These are phyloP conservation scores for Chinchilla lanigera DNA, from an alignment of 2,113 vertebrate genomes.

Conservation along the genomic window DNA sequence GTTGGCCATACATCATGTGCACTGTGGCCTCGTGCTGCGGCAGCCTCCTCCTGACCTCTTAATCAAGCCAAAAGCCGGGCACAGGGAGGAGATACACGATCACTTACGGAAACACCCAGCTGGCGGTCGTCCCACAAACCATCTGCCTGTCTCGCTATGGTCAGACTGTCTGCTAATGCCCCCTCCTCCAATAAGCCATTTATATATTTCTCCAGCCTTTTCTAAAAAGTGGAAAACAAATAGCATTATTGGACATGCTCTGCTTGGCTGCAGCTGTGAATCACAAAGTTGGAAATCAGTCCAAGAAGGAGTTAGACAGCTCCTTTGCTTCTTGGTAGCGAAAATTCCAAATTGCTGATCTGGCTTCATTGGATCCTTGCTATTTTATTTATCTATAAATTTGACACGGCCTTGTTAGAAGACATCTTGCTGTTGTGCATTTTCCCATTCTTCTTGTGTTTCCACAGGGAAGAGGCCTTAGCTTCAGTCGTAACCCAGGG, in stretches of 20 bases:
- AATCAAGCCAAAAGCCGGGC: slow-evolving; percentile 85
- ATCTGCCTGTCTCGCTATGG: slow-evolving; percentile 85
- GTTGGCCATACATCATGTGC: slow-evolving; percentile 83
- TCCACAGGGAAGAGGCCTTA: slow-evolving; percentile 35
- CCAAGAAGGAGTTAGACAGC: slow-evolving; percentile 82
- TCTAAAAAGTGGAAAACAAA: slow-evolving; percentile 84
- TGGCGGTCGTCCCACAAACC: slow-evolving; percentile 86
- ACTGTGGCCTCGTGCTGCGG: slow-evolving; percentile 74
- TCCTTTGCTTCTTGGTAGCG: slow-evolving; percentile 76
- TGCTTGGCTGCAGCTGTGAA: slow-evolving; percentile 84
- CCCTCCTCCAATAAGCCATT: slow-evolving; percentile 80
- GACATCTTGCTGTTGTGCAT: slow-evolving; percentile 66
- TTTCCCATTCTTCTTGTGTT: slow-evolving; percentile 76
- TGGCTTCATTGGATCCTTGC: slow-evolving; percentile 79
- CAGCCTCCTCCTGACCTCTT: slow-evolving; percentile 89
- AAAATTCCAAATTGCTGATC: slow-evolving; percentile 85
- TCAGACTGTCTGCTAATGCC: slow-evolving; percentile 86
- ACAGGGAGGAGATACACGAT: slow-evolving; percentile 79
- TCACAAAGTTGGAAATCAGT: slow-evolving; percentile 80
- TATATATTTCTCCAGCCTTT: slow-evolving; percentile 67
- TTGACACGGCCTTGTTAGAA: slow-evolving; percentile 78
- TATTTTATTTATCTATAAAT: slow-evolving; percentile 83
- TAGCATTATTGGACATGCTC: slow-evolving; percentile 81
- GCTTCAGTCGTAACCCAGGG: slow-evolving; percentile 48
- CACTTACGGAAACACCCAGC: slow-evolving; percentile 84